These are phyloP conservation scores for Anthrax anthrax DNA, from an alignment of 2,888 invertebrate genomes.

Conservation along the genomic window DNA sequence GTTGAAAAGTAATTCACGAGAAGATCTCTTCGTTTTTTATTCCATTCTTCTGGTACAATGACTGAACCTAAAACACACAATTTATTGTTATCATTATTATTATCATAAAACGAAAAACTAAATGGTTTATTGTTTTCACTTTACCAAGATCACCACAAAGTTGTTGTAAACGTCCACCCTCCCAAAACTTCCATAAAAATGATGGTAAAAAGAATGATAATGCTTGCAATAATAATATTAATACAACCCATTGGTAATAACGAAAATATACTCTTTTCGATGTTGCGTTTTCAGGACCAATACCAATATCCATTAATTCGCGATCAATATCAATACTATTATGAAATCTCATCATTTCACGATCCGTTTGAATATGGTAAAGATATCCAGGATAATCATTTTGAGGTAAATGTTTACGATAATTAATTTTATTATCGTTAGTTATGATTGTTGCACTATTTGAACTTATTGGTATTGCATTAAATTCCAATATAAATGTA, in stretches of 20 bases:
- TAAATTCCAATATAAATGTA: conserved; percentile 43
- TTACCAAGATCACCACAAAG: conserved; percentile 25
- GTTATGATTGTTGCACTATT: no score
- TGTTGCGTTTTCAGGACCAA: conserved; percentile 18
- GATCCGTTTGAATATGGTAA: no score
- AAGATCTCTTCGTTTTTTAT: conserved; percentile 15
- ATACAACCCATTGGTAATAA: conserved; percentile 32
- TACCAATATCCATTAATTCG: conserved; percentile 37
- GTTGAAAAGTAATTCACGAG: conserved; percentile 23
- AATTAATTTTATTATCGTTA: no score
- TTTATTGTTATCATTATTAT: no score
- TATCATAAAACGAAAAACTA: no score
- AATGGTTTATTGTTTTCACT: no score
- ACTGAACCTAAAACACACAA: conserved; percentile 7
- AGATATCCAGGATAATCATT: no score
- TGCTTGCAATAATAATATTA: conserved; percentile 25
- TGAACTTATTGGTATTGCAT: background rate
- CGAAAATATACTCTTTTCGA: conserved; percentile 25
- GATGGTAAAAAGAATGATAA: conserved; percentile 27
- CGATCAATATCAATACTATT: background rate
- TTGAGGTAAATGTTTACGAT: background rate
- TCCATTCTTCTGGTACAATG: conserved; percentile 6
- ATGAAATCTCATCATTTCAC: no score
- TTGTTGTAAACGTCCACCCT: conserved; percentile 35
- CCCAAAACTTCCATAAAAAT: conserved; percentile 31